Evolutionary conservation across 2,797 vertebrate species (phyloP), one percentile per base, ranked within the genome.

Genomic region (Orientallactaga sibirica): DNA sequence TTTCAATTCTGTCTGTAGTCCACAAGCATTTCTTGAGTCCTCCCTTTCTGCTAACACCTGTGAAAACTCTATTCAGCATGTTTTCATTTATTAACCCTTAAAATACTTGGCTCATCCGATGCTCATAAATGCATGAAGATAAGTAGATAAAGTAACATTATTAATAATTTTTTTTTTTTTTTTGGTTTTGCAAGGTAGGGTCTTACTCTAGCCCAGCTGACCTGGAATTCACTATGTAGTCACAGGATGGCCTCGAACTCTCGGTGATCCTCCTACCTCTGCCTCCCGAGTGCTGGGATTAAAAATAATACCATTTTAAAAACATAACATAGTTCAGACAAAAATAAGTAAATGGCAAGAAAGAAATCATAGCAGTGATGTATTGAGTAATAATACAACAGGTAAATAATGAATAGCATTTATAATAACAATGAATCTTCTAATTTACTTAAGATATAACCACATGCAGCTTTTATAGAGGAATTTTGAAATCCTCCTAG

Each of bases 401-500:
- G 11, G 68, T 27, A 68, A 87, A 74, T 25, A 12, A 77, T 80
- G 20, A 67, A 27, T 19, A 76, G 18, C 73, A 22, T 67, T 88
- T 86, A 11, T 4, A 68, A 61, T 25, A 67, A 48, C 33, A 55
- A 20, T 83, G 16, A 9, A n/a, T 81, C 22, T 88, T 76, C 78
- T 48, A 79, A 88, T 61, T 91, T 79, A 24, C 43, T 22, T 88
- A 52, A 82, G 66, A n/a, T 67, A 73, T 83, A 90, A 67, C 27
- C 43, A 78, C 4, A 66, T 22, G 67, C 9, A 9, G 2, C 19
- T 75, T 93, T 78, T 41, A 62, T 7, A 33, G 74, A 78, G 70
- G 52, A 91, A 79, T 29, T 27, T 67, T 77, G n/a, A 33, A 84
- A 87, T 33, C 25, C 4, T 88, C 12, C 37, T 74, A 52, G 77